These are phyloP conservation scores for Erebia epiphron DNA, from an alignment of 2,888 invertebrate species.

Conservation along the genomic window DNA sequence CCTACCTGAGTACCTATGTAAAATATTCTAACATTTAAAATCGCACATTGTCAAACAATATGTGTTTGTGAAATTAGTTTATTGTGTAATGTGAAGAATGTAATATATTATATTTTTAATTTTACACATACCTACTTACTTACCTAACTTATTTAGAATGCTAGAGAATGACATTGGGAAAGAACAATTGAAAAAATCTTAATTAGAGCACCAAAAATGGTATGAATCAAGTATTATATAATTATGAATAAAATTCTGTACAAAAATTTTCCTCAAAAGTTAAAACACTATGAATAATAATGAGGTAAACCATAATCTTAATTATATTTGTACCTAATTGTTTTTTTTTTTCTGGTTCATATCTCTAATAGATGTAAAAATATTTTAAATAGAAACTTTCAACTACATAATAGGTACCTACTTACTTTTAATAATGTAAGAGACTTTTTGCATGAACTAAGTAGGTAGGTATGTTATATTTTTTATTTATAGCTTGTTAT, in stretches of 20 bases:
- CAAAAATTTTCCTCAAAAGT: background rate
- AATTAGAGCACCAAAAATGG: no score
- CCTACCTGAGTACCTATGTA: background rate
- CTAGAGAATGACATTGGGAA: background rate
- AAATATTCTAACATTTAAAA: no score
- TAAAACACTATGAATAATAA: no score
- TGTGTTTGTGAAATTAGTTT: no score
- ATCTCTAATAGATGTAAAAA: background rate
- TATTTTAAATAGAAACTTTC: background rate
- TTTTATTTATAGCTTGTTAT: background rate
- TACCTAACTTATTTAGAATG: background rate
- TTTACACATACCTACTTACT: background rate
- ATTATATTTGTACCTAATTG: background rate
- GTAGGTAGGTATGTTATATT: background rate
- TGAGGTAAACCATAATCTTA: background rate
- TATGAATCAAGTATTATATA: background rate
- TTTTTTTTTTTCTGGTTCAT: background rate
- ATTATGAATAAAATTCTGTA: background rate
- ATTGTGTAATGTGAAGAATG: no score
- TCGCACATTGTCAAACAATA: background rate
- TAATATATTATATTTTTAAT: no score
- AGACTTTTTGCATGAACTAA: conserved; percentile 4
- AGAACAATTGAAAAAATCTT: no score
- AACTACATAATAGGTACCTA: background rate
- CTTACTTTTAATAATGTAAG: conserved; percentile 3